Percentiles rank a stretch among this genome's conserved stretches.
phyloP scores from a whole-genome alignment of 2,797 vertebrate genomes.

The Sebastes vulpes region DNA sequence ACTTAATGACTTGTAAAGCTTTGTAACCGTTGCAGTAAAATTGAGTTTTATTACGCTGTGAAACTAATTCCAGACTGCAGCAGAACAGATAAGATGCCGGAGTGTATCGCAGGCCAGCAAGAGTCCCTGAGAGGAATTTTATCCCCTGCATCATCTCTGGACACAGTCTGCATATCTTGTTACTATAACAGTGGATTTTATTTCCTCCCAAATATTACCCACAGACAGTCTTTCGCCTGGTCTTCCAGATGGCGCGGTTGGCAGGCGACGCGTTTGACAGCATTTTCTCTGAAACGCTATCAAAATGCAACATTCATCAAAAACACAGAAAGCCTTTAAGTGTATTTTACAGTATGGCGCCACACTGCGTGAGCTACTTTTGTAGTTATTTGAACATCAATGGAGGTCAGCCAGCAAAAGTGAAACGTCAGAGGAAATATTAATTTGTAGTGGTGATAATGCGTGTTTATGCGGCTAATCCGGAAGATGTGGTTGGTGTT shows the following conservation, averaged over 20 bases:
- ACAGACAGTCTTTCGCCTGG: conserved; percentile 33
- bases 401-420: neutral
- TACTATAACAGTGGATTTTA: conserved; percentile 5
- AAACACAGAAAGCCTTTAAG: conserved; percentile 6
- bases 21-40: conserved; percentile 43
- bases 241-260: conserved; percentile 68
- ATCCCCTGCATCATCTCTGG: conserved; percentile 42
- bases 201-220: neutral
- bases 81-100: conserved; percentile 25
- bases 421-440: neutral
- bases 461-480: neutral
- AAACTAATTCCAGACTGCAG: conserved; percentile 45
- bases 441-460: neutral
- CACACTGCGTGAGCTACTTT: neutral
- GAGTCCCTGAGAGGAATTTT: conserved; percentile 28
- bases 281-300: conserved; percentile 47
- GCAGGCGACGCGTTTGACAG: conserved; percentile 48
- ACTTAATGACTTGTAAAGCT: conserved; percentile 53
- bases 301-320: conserved; percentile 48
- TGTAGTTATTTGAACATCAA: neutral
- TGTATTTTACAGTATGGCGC: conserved; percentile 6
- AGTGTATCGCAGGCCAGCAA: conserved; percentile 14
- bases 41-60: conserved; percentile 38
- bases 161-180: conserved; percentile 29
- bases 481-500: neutral